These are phyloP conservation scores for Melieria picta DNA, from an alignment of 2,888 invertebrate species.

Conservation along the genomic window DNA sequence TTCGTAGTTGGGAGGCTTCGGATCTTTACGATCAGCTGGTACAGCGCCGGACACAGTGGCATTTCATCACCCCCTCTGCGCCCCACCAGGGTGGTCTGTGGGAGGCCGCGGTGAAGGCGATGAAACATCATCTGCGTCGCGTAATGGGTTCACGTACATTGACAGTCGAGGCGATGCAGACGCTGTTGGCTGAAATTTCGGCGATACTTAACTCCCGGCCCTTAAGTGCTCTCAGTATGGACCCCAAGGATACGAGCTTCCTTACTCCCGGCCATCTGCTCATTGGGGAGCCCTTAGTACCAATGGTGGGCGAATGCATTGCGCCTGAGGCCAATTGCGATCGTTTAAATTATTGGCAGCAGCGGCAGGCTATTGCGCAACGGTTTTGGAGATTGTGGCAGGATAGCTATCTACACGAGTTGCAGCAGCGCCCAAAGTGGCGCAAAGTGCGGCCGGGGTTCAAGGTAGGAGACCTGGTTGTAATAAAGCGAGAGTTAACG, in stretches of 20 bases:
- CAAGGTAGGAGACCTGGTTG: too few species aligned
- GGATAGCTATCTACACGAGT: conserved; percentile 34
- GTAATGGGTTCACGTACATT: conserved; percentile 13
- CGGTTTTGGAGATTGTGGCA: conserved; percentile 41
- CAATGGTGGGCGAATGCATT: conserved; percentile 28
- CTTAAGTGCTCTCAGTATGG: conserved; percentile 21
- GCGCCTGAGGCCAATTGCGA: conserved; percentile 23
- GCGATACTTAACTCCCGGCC: conserved; percentile 32
- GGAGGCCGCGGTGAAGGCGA: background rate
- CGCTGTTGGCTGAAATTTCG: conserved; percentile 45
- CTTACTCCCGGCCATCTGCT: conserved; percentile 24
- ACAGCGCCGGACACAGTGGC: conserved; percentile 43
- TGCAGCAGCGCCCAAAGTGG: conserved; percentile 39
- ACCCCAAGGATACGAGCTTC: conserved; percentile 19
- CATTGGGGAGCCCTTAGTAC: conserved; percentile 24
- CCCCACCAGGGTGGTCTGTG: conserved; percentile 13
- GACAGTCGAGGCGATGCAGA: conserved; percentile 46
- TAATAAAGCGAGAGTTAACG: too few species aligned
- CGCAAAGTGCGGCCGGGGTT: too few species aligned
- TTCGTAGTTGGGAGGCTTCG: conserved; percentile 8
- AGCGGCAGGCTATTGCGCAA: conserved; percentile 27
- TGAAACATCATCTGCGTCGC: conserved; percentile 31
- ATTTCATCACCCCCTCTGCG: conserved; percentile 26
- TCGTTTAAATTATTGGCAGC: conserved; percentile 26
- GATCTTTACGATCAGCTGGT: conserved; percentile 24